Evolutionary conservation across 2,113 vertebrate species (phyloP), one percentile per base, ranked within the genome.

Genomic region (Acanthochromis polyacanthus): DNA sequence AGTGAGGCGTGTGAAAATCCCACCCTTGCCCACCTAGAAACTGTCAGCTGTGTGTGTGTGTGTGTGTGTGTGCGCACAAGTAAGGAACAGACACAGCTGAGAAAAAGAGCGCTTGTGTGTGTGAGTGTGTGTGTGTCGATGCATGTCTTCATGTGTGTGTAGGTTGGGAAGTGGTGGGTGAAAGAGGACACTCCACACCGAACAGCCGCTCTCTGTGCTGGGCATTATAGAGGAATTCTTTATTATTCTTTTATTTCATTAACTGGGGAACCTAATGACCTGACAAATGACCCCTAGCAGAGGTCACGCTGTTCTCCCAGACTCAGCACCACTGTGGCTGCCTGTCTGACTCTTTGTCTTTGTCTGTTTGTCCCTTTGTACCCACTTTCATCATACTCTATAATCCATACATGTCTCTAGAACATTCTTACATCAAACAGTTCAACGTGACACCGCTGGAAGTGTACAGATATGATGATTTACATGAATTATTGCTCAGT

Each of bases 1-100:
- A 91, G 80, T 48, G 63, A 88, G 85, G 85, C 90, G 86, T 93
- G 92, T 93, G 92, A 94, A 93, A 94, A 91, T 92, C 89, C 88
- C 84, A 83, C 90, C 90, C 90, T 71, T 83, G 88, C 85, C 80
- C 85, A 91, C 87, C 87, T 93, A 87, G 52, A 86, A 85, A 83
- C 83, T 70, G 55, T 84, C 82, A 83, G 71, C 85, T 84, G 38
- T 78, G 70, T 83, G 68, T 75, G 43, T 75, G 43, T 76, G 45
- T 66, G 55, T 69, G 51, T 50, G 53, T 48, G 62, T 68, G 43
- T 59, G 43, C 5, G 43, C 55, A 36, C 32, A 60, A 71, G 20
- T 52, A 48, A 66, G 59, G 61, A 59, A 75, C 32, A n/a, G 50
- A 57, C 10, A 36, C 30, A 22, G 32, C 20, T 48, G 32, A 50